phyloP scores from a whole-genome alignment of 2,797 vertebrate species.

The Mycteria americana region DNA sequence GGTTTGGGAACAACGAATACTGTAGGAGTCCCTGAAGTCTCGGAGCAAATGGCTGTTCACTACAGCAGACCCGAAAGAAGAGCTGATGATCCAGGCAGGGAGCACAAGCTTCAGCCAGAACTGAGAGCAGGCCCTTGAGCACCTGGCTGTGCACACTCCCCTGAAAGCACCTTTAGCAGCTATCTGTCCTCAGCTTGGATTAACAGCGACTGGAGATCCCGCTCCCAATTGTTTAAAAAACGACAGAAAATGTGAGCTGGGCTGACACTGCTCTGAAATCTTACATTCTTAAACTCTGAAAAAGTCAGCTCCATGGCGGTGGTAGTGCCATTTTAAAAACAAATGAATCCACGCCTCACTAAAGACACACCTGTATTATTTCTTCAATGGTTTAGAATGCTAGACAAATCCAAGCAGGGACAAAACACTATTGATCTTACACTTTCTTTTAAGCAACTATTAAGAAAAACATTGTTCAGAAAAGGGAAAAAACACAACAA shows the following conservation, averaged over 20 bases:
- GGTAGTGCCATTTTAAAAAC: background rate
- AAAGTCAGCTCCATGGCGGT: background rate
- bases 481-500: background rate
- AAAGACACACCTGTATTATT: background rate
- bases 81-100: too few relatives aligned
- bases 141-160: background rate
- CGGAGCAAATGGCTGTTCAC: background rate
- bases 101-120: too few relatives aligned
- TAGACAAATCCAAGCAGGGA: background rate
- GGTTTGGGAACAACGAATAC: background rate
- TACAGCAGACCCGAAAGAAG: rapidly evolving
- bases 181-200: too few relatives aligned
- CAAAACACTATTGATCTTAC: background rate
- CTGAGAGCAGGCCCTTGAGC: background rate
- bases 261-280: background rate
- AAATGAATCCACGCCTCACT: background rate
- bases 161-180: background rate
- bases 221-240: background rate
- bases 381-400: background rate
- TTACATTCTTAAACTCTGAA: background rate
- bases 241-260: background rate
- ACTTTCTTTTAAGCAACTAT: background rate
- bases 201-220: background rate
- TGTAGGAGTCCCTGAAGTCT: background rate
- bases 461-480: background rate